These are phyloP conservation scores for Himalopsyche kuldschensis DNA, from an alignment of 2,888 invertebrate genomes.

Conservation along the genomic window DNA sequence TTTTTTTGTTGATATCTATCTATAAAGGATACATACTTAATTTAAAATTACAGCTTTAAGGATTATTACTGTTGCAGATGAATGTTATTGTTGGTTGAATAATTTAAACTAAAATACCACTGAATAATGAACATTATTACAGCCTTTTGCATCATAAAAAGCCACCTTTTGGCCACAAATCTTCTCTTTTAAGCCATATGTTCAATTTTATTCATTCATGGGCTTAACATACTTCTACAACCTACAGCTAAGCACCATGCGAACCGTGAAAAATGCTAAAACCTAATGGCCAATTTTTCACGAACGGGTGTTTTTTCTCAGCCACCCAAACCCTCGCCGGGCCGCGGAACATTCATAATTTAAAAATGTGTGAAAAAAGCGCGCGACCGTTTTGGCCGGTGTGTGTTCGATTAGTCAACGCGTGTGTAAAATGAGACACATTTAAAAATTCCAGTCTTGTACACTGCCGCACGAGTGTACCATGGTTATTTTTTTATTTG, in stretches of 20 bases:
- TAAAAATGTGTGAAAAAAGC: constrained; percentile 13
- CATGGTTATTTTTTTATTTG: not conserved
- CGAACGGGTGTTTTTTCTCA: not conserved
- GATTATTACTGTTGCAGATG: too few relatives aligned
- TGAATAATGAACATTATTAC: not conserved
- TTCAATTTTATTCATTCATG: not conserved
- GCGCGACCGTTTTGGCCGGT: not conserved
- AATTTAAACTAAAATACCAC: too few relatives aligned
- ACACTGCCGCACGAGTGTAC: not conserved
- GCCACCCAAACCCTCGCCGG: not conserved
- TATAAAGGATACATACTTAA: too few relatives aligned
- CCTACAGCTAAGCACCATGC: not conserved
- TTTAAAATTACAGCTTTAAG: too few relatives aligned
- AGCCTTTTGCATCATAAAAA: not conserved
- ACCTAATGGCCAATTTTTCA: constrained; percentile 34
- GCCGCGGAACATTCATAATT: constrained; percentile 11
- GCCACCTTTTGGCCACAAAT: not conserved
- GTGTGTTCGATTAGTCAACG: constrained; percentile 1
- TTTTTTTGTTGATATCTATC: too few relatives aligned
- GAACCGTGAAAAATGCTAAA: constrained; percentile 28
- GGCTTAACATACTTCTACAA: not conserved
- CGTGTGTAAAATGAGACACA: not conserved
- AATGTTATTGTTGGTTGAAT: too few relatives aligned
- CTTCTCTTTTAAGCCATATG: constrained; percentile 1
- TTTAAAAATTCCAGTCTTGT: not conserved